Evolutionary conservation across 2,797 vertebrate genomes (phyloP).

Genomic region (Strix occidentalis): DNA sequence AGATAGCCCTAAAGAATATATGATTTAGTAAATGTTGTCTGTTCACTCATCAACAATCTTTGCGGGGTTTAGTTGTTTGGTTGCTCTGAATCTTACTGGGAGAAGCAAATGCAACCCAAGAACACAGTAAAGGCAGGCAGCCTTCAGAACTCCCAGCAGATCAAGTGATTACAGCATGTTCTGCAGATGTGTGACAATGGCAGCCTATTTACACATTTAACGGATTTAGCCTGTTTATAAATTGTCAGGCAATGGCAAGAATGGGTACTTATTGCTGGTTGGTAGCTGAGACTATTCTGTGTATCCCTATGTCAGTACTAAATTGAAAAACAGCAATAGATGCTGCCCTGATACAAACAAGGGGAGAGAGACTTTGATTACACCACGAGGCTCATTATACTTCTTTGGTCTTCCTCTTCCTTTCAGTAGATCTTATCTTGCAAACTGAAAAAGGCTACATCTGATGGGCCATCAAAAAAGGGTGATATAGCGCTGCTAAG

Average conservation of each 20-base stretch:
- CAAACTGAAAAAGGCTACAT: not conserved
- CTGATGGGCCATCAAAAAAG: not conserved
- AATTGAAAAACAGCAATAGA: not conserved
- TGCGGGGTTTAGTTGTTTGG: not conserved
- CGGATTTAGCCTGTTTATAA: not conserved
- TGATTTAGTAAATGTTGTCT: not conserved
- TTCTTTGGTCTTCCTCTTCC: not conserved
- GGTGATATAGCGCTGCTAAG: not conserved
- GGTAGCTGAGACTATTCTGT: not conserved
- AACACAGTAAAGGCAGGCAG: rapidly evolving
- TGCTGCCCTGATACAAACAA: not conserved
- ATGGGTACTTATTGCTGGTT: not conserved
- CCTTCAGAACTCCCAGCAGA: not conserved
- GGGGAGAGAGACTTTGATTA: not conserved
- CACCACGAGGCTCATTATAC: rapidly evolving
- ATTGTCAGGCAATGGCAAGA: not conserved
- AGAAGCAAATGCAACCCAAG: not conserved
- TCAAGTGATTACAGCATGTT: not conserved
- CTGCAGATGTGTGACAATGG: not conserved
- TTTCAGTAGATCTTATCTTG: not conserved
- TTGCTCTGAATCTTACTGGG: not conserved
- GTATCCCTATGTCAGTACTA: not conserved
- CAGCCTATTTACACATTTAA: not conserved
- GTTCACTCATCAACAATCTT: not conserved
- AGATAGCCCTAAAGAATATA: not conserved